Evolutionary conservation across 2,113 vertebrate species (phyloP).

Genomic region (Vicugna pacos): DNA sequence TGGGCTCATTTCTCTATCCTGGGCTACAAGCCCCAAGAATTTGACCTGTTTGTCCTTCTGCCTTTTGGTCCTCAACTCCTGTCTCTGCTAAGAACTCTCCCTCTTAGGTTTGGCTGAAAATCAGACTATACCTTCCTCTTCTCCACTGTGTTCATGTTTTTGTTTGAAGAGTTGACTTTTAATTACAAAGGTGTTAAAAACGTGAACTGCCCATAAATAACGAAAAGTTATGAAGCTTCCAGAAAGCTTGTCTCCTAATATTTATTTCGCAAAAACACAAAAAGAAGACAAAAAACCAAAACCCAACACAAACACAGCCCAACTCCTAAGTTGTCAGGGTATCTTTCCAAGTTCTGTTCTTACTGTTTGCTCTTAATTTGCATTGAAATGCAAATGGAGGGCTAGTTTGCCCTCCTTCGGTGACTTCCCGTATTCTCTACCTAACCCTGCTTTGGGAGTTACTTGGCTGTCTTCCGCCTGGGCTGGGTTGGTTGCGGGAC

Average conservation of each 20-base stretch:
- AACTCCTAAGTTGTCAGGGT: not conserved
- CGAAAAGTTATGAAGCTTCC: not conserved
- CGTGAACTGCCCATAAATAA: not conserved
- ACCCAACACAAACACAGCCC: not conserved
- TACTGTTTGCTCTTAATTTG: not conserved
- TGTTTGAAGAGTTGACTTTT: constrained; percentile 3
- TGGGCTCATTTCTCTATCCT: not conserved
- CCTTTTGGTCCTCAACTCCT: not conserved
- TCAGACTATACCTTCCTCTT: not conserved
- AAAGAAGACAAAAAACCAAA: not conserved
- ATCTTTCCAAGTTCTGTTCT: not conserved
- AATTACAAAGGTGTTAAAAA: constrained; percentile 9
- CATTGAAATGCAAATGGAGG: not conserved
- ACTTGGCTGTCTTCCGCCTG: not conserved
- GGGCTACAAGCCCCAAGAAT: not conserved
- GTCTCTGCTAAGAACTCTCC: not conserved
- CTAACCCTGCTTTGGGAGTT: not conserved
- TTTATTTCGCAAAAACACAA: not conserved
- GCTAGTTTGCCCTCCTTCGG: not conserved
- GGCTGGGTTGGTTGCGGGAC: not conserved
- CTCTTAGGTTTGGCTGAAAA: not conserved
- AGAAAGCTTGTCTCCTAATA: not conserved
- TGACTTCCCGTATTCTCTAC: not conserved
- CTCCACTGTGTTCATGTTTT: not conserved
- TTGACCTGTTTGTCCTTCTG: not conserved